These are phyloP conservation scores for Callosobruchus maculatus DNA, from an alignment of 2,888 invertebrate genomes.

Conservation along the genomic window DNA sequence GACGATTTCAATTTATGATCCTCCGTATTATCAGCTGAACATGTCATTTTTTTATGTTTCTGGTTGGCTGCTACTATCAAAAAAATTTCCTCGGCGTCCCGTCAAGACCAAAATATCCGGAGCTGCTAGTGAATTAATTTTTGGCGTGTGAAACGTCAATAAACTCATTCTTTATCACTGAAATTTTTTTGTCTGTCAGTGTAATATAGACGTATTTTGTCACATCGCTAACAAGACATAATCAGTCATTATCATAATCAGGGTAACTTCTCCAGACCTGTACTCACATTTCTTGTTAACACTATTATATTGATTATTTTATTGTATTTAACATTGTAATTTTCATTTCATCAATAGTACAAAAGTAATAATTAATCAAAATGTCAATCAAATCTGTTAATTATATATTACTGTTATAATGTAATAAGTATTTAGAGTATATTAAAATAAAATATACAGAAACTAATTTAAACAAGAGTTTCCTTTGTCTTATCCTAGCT, in stretches of 20 bases:
- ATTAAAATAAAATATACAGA: not conserved
- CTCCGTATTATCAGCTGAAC: too few relatives aligned
- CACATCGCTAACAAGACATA: not conserved
- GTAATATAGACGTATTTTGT: not conserved
- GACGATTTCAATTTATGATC: too few relatives aligned
- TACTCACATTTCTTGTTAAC: not conserved
- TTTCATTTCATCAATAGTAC: constrained; percentile 30
- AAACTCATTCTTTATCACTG: too few relatives aligned
- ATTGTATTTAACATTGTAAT: constrained; percentile 8
- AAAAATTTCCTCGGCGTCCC: too few relatives aligned
- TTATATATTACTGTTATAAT: constrained; percentile 3
- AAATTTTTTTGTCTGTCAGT: not conserved
- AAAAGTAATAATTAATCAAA: constrained; percentile 27
- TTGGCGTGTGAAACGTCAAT: too few relatives aligned
- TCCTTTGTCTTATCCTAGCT: not conserved
- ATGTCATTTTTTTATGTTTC: too few relatives aligned
- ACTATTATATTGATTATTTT: not conserved
- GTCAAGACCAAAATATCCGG: too few relatives aligned
- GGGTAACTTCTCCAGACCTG: not conserved
- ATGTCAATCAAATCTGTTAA: constrained; percentile 26
- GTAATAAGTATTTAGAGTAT: not conserved
- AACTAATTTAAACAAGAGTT: not conserved
- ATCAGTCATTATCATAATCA: not conserved
- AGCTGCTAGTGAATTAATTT: too few relatives aligned
- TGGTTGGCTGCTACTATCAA: too few relatives aligned